phyloP scores from a whole-genome alignment of 2,888 invertebrate genomes.

The Chrysolina haemoptera region DNA sequence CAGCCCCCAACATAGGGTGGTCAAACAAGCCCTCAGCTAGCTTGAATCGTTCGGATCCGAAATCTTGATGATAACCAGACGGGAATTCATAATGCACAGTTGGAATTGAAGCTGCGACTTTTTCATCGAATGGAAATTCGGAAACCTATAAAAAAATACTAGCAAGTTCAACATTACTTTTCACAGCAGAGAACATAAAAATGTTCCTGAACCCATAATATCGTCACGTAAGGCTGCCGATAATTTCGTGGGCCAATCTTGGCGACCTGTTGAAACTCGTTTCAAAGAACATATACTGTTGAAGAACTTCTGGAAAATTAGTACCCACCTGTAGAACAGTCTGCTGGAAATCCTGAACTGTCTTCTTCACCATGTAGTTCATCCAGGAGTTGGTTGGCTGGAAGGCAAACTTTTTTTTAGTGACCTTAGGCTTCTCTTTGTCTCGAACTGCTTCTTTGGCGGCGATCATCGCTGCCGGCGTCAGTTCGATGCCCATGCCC shows the following conservation, averaged over 20 bases:
- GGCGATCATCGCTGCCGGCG: constrained; percentile 76
- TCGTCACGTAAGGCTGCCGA: not conserved
- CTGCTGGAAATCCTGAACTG: constrained; percentile 82
- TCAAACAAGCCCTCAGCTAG: constrained; percentile 97
- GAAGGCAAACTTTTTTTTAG: constrained; percentile 82
- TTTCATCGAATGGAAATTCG: constrained; percentile 93
- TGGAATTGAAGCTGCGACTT: constrained; percentile 88
- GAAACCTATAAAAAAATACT: constrained; percentile 75
- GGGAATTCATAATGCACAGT: constrained; percentile 98
- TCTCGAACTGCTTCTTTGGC: constrained; percentile 94
- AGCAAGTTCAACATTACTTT: constrained; percentile 1
- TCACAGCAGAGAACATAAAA: not conserved
- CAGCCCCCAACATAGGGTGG: constrained; percentile 92
- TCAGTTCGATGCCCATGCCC: constrained; percentile 73
- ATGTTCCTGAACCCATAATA: not conserved
- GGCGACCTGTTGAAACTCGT: not conserved
- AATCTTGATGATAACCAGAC: constrained; percentile 97
- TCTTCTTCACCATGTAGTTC: constrained; percentile 93
- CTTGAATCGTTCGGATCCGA: constrained; percentile 92
- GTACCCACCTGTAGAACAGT: constrained; percentile 76
- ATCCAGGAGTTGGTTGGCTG: constrained; percentile 93
- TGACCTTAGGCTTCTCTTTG: constrained; percentile 89
- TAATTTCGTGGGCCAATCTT: not conserved
- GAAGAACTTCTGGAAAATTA: too few species aligned
- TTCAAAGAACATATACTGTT: not conserved